Conservation (phyloP, 1,140 invertebrate genomes). For the Drosophila watanabei region DNA sequence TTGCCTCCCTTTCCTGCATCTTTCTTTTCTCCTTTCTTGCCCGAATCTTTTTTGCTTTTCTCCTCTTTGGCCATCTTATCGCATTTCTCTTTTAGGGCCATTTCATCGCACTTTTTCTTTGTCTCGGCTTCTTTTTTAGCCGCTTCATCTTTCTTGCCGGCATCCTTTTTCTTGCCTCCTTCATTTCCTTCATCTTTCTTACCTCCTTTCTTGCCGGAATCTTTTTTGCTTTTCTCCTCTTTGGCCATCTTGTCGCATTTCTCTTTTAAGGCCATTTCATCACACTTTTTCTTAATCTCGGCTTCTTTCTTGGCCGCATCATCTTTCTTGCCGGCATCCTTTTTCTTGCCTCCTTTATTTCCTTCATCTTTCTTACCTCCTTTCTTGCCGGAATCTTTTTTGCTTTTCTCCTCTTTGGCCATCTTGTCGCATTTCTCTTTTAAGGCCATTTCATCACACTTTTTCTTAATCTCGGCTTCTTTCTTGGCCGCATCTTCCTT, state of each 20-base stretch:
- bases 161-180: neutral
- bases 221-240: no score
- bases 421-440: no score
- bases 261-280: no score
- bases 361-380: neutral
- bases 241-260: no score
- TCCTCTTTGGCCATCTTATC: no score
- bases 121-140: no score
- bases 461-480: no score
- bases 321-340: neutral
- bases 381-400: neutral
- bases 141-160: neutral
- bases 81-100: no score
- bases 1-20: neutral
- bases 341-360: neutral
- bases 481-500: neutral
- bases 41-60: no score
- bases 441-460: no score
- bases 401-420: neutral
- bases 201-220: neutral
- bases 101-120: no score
- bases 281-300: no score
- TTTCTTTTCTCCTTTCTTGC: constrained; percentile 1
- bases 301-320: neutral
- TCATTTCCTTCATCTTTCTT: neutral